Evolutionary conservation across 2,113 vertebrate genomes (phyloP).

Genomic region (Dermatemys mawii): DNA sequence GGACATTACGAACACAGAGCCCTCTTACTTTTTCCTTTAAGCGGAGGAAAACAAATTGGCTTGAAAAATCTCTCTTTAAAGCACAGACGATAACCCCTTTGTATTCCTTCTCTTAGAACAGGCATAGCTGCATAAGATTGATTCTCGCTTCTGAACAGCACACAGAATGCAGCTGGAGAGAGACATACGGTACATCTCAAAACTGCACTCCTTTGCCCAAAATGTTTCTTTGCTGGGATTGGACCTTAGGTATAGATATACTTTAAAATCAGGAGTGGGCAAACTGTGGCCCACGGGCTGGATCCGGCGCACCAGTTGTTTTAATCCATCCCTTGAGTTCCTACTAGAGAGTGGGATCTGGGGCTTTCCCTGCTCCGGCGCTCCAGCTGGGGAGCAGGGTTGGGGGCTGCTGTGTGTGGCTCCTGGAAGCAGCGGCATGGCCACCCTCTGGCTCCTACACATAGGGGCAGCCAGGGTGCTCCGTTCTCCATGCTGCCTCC

Average conservation of each 20-base stretch:
- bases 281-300: too few species aligned
- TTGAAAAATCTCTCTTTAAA: background rate
- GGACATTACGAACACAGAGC: background rate
- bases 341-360: too few species aligned
- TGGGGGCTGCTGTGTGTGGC: too few species aligned
- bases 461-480: too few species aligned
- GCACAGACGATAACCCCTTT: background rate
- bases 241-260: background rate
- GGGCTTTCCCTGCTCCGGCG: too few species aligned
- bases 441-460: too few species aligned
- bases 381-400: too few species aligned
- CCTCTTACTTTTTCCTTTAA: constrained; percentile 5
- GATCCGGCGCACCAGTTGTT: too few species aligned
- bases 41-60: background rate
- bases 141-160: background rate
- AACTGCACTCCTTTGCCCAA: background rate
- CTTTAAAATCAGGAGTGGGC: background rate
- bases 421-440: too few species aligned
- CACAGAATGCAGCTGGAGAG: background rate
- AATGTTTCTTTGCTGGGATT: background rate
- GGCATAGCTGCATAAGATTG: background rate
- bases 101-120: background rate
- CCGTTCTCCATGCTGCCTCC: too few species aligned
- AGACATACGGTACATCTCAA: background rate
- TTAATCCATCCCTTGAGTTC: too few species aligned